phyloP scores from a whole-genome alignment of 2,888 invertebrate species.

The Caenorhabditis panamensis region DNA sequence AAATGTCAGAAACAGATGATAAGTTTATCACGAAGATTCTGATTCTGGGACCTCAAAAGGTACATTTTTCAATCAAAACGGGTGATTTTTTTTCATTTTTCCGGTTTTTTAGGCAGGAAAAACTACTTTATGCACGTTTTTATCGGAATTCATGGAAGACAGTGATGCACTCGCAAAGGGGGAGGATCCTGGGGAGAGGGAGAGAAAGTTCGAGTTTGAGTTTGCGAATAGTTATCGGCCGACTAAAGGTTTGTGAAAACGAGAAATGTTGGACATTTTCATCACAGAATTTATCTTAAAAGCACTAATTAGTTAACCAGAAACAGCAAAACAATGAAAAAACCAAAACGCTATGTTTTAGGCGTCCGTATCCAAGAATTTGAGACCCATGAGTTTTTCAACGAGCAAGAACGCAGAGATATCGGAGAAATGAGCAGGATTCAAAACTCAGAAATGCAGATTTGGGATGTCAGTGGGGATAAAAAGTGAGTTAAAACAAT shows the following conservation, averaged over 20 bases:
- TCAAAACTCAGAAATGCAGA: constrained; percentile 86
- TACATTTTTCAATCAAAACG: constrained; percentile 31
- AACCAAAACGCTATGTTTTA: too few species aligned
- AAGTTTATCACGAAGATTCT: constrained; percentile 59
- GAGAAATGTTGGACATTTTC: not conserved
- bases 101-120: constrained; percentile 46
- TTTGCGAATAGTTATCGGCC: constrained; percentile 40
- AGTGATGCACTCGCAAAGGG: not conserved
- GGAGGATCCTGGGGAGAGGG: constrained; percentile 6
- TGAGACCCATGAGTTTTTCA: constrained; percentile 85
- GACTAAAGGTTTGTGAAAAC: constrained; percentile 43
- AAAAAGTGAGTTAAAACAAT: constrained; percentile 40
- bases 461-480: constrained; percentile 72
- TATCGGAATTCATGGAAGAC: constrained; percentile 51
- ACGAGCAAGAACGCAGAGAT: constrained; percentile 75
- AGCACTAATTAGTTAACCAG: not conserved
- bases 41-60: constrained; percentile 72
- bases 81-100: not conserved
- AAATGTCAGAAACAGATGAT: not conserved
- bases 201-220: constrained; percentile 52
- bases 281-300: not conserved
- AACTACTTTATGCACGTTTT: constrained; percentile 45
- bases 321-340: not conserved
- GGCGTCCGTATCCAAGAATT: constrained; percentile 87
- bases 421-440: constrained; percentile 83